Evolutionary conservation across 2,113 vertebrate species (phyloP).

Genomic region (Podilymbus podiceps): DNA sequence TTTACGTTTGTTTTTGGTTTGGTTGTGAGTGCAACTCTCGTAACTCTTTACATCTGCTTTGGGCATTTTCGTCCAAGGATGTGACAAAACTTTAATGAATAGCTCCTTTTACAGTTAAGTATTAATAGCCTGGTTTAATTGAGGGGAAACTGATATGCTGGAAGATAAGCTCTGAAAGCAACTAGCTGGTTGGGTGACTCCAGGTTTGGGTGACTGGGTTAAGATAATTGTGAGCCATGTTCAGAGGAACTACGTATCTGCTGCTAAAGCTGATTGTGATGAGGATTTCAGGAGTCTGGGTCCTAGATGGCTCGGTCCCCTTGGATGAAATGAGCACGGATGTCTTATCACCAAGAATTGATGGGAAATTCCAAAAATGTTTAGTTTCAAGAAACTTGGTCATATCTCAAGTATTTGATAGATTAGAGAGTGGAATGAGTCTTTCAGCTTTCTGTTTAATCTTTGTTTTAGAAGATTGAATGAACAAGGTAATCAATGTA

Average conservation of each 20-base stretch:
- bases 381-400: not conserved
- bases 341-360: not conserved
- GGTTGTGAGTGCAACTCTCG: not conserved
- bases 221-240: not conserved
- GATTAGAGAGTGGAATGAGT: not conserved
- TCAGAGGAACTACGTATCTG: not conserved
- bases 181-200: not conserved
- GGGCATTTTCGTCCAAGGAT: conserved; percentile 43
- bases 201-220: not conserved
- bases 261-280: not conserved
- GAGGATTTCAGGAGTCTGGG: not conserved
- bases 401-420: not conserved
- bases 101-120: conserved; percentile 16
- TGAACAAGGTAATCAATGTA: not conserved
- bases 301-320: not conserved
- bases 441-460: not conserved
- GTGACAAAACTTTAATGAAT: conserved; percentile 57
- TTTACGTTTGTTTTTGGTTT: not conserved
- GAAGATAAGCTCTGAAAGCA: not conserved
- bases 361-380: not conserved
- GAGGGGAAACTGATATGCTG: conserved; percentile 26
- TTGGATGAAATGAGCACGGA: not conserved
- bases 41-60: conserved; percentile 8
- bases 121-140: conserved; percentile 54
- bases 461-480: not conserved